phyloP scores from a whole-genome alignment of 2,797 vertebrate genomes.

The Mormyrus hasselquistii region DNA sequence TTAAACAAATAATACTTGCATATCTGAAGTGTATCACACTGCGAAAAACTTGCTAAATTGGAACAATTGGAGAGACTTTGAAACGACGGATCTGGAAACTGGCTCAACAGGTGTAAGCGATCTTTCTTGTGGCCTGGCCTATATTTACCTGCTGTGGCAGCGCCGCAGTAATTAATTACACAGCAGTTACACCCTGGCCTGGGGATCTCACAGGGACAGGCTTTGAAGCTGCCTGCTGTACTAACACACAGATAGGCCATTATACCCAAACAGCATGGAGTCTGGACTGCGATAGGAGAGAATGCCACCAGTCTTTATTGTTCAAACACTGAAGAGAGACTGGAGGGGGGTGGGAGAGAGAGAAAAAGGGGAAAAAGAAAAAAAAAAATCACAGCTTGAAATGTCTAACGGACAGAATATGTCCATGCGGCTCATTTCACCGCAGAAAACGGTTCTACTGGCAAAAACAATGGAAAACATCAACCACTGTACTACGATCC shows the following conservation, averaged over 20 bases:
- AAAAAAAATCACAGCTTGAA: conserved; percentile 7
- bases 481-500: neutral
- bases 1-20: neutral
- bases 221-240: conserved; percentile 55
- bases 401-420: neutral
- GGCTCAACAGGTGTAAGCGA: conserved; percentile 44
- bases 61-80: neutral
- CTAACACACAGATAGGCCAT: conserved; percentile 36
- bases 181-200: conserved; percentile 65
- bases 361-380: neutral
- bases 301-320: conserved; percentile 15
- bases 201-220: conserved; percentile 54
- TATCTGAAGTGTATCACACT: neutral
- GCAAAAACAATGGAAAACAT: conserved; percentile 6
- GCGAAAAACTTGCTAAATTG: neutral
- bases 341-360: neutral
- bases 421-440: neutral
- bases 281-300: conserved; percentile 16
- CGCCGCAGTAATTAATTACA: conserved; percentile 11
- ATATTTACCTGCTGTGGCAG: conserved; percentile 46
- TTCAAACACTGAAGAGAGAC: neutral
- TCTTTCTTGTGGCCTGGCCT: conserved; percentile 32
- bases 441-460: conserved; percentile 13
- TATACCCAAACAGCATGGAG: conserved; percentile 25
- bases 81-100: conserved; percentile 42